These are phyloP conservation scores for Mesoligia furuncula DNA, from an alignment of 2,888 invertebrate species.

Conservation along the genomic window DNA sequence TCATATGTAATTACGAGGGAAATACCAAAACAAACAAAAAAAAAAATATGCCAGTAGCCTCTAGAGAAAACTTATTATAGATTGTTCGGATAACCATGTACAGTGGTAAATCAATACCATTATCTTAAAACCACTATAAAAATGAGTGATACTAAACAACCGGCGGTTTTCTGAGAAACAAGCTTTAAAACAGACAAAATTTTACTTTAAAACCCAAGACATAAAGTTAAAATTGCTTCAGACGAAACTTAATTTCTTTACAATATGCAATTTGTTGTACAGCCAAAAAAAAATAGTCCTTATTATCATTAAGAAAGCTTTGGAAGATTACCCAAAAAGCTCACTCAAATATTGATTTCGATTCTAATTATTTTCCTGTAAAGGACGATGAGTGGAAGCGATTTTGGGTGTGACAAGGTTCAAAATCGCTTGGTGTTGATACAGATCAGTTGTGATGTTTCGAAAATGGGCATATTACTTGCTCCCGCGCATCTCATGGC, in stretches of 20 bases:
- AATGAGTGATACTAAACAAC: constrained; percentile 84
- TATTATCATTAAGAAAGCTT: background rate
- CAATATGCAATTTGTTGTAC: constrained; percentile 44
- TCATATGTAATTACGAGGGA: constrained; percentile 1
- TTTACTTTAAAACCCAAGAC: constrained; percentile 34
- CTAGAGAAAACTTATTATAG: constrained; percentile 76
- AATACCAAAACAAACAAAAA: constrained; percentile 5
- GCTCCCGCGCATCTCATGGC: constrained; percentile 86
- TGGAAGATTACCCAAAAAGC: constrained; percentile 2
- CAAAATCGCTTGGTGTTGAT: constrained; percentile 54
- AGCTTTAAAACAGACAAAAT: constrained; percentile 50
- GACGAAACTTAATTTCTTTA: constrained; percentile 35
- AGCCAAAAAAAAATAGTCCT: constrained; percentile 43
- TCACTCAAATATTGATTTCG: constrained; percentile 25
- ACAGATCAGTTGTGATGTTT: constrained; percentile 66
- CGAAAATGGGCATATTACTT: constrained; percentile 62
- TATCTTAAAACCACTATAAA: constrained; percentile 89
- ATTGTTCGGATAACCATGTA: constrained; percentile 80
- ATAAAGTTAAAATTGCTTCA: constrained; percentile 41
- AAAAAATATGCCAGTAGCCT: constrained; percentile 19
- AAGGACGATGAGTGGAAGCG: background rate
- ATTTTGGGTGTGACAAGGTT: constrained; percentile 50
- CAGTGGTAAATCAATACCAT: constrained; percentile 89
- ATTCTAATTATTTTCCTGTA: constrained; percentile 16
- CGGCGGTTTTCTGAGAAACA: constrained; percentile 79